Evolutionary conservation across 2,888 invertebrate genomes (phyloP).

Genomic region (Anorthoa munda): DNA sequence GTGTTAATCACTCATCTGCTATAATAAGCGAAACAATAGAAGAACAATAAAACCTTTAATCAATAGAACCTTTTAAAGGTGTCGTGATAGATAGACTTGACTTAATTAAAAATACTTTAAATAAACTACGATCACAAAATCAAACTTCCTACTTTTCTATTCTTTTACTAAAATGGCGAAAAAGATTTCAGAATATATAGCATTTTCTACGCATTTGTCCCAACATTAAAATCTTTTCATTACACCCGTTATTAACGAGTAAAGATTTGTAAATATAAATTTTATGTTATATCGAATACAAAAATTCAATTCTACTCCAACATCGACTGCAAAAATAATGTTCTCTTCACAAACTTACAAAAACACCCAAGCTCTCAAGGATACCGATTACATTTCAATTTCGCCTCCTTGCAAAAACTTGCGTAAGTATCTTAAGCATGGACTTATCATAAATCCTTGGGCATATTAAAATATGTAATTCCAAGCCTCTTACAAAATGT

Average conservation of each 20-base stretch:
- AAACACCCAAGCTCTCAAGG: not conserved
- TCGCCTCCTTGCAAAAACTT: conserved; percentile 21
- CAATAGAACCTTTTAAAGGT: too few species aligned
- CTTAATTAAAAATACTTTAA: too few species aligned
- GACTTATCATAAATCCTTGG: conserved; percentile 31
- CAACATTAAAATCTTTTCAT: not conserved
- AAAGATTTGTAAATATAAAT: too few species aligned
- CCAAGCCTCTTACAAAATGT: conserved; percentile 31
- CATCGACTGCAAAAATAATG: not conserved
- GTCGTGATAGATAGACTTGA: too few species aligned
- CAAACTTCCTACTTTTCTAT: too few species aligned
- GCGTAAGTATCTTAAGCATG: conserved; percentile 3
- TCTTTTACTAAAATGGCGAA: too few species aligned
- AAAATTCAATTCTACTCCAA: not conserved
- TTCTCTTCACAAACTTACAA: not conserved
- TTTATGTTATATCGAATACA: not conserved
- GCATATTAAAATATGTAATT: conserved; percentile 45
- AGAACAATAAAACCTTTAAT: too few species aligned
- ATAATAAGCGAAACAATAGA: too few species aligned
- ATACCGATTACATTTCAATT: conserved; percentile 7
- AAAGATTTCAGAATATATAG: too few species aligned
- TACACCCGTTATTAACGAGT: not conserved
- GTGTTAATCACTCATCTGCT: too few species aligned
- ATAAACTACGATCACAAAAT: not conserved
- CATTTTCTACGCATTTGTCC: not conserved